Base-by-base conservation (phyloP, 2,797 vertebrate species). In the Nyctibius grandis region DNA sequence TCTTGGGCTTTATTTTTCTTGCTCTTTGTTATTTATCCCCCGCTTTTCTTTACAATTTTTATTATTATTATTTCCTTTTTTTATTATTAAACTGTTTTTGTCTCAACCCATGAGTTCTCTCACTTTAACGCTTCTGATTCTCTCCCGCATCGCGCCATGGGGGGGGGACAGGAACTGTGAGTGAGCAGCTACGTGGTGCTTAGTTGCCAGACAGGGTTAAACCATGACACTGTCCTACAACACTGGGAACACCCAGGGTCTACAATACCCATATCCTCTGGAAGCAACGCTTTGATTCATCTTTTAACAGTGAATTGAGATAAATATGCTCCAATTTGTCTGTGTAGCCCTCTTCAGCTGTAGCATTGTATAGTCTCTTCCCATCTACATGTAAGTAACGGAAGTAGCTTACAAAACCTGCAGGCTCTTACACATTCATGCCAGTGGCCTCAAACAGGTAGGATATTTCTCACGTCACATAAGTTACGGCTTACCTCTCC, bases 201-300 rank as follows among this genome's bases (percentile, higher is more conserved):
- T 40, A 12, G 33, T 6, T 5, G 21, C 17, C 0, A 0, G 8
- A 23, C 4, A 1, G 15, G n/a, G 16, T 59, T 69, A 89, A 80
- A 59, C 34, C 23, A 48, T 1, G 0, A 47, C 26, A 23, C 34
- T 42, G 15, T 33, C 33, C 44, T 29, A 42, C 21, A 73, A 28
- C 29, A 76, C 38, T 1, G 5, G 25, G 28, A 86, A 38, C 13
- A 31, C 29, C 9, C 3, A 2, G 6, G 10, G n/a, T 26, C 70
- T 60, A 54, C n/a, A 59, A 15, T 19, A 75, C 29, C 36, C 28
- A 15, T 17, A 67, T 14, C 21, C 61, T 38, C 16, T 12, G 26
- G 74, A 61, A 89, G 33, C 25, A 57, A 77, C 51, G 47, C n/a
- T 45, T 53, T 3, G 13, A 60, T 72, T 89, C 28, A 53, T 29